These are phyloP conservation scores for Harpegnathos saltator DNA, from an alignment of 1,140 invertebrate species.

Conservation along the genomic window DNA sequence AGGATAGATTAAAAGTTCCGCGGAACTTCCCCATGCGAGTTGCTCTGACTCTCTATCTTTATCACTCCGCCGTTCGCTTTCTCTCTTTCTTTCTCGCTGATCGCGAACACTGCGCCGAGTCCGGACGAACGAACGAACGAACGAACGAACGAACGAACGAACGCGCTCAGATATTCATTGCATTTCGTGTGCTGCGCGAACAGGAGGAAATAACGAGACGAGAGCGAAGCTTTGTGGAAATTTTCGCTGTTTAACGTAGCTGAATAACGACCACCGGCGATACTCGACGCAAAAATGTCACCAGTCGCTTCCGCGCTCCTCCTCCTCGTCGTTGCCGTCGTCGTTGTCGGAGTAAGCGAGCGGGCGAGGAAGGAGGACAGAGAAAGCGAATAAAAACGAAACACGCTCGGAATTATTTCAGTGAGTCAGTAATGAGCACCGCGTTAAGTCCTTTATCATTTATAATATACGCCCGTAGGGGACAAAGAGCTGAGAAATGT, in stretches of 20 bases:
- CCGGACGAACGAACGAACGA: constrained; percentile 25
- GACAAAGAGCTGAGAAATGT: constrained; percentile 43
- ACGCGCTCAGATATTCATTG: constrained; percentile 54
- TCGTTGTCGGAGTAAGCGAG: too few relatives aligned
- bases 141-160: constrained; percentile 21
- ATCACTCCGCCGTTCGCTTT: too few relatives aligned
- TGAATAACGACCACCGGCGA: constrained; percentile 54
- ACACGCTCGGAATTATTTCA: constrained; percentile 49
- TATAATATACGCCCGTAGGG: constrained; percentile 39
- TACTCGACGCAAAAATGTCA: constrained; percentile 53
- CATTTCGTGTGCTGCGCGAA: not conserved
- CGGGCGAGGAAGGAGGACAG: not conserved
- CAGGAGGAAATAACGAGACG: not conserved
- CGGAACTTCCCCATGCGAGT: constrained; percentile 27
- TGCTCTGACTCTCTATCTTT: too few relatives aligned
- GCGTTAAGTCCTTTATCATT: constrained; percentile 56
- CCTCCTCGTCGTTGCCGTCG: too few relatives aligned
- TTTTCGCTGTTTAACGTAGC: constrained; percentile 58
- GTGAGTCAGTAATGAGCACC: constrained; percentile 40
- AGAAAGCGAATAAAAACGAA: constrained; percentile 46
- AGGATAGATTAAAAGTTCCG: constrained; percentile 50
- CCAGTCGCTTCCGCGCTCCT: too few relatives aligned
- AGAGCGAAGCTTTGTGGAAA: constrained; percentile 39
- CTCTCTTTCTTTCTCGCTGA: not conserved
- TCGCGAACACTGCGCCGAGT: constrained; percentile 9